Evolutionary conservation across 2,797 vertebrate species (phyloP).

Genomic region (Hyperoplus lanceolatus): DNA sequence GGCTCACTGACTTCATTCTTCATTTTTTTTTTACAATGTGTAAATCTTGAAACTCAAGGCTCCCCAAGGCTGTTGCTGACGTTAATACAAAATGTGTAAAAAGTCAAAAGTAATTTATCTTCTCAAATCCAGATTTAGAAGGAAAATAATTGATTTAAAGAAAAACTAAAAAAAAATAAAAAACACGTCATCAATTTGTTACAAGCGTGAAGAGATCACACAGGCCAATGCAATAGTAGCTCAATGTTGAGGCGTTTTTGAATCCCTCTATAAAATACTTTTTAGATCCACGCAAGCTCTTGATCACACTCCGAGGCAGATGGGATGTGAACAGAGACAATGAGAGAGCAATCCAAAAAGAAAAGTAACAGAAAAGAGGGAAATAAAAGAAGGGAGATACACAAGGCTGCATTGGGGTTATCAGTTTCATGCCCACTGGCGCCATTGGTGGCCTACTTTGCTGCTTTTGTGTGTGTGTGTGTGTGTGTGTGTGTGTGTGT

Average conservation of each 20-base stretch:
- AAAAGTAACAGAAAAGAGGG: slow-evolving; percentile 18
- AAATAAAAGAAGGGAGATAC: slow-evolving; percentile 2
- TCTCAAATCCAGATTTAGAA: slow-evolving; percentile 12
- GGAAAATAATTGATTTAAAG: slow-evolving; percentile 18
- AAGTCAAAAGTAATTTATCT: slow-evolving; percentile 16
- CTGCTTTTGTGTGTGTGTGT: slow-evolving; percentile 29
- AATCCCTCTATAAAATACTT: slow-evolving; percentile 29
- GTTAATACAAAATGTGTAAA: slow-evolving; percentile 33
- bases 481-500: slow-evolving; percentile 24
- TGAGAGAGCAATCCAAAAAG: slow-evolving; percentile 1
- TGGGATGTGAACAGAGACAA: slow-evolving; percentile 45
- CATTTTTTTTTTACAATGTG: slow-evolving; percentile 34
- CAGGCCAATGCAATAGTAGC: slow-evolving; percentile 21
- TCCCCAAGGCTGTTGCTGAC: slow-evolving; percentile 17
- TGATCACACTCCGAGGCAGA: slow-evolving; percentile 46
- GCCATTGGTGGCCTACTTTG: slow-evolving; percentile 44
- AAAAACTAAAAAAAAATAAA: background rate
- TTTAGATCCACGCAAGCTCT: slow-evolving; percentile 47
- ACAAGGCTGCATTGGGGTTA: slow-evolving; percentile 50
- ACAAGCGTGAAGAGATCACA: slow-evolving; percentile 19
- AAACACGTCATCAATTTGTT: slow-evolving; percentile 19
- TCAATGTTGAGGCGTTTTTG: slow-evolving; percentile 29
- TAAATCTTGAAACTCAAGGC: background rate
- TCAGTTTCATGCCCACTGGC: slow-evolving; percentile 24
- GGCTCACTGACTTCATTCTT: background rate